Conservation (phyloP, 2,113 vertebrate species). For the Ctenodactylus gundi region DNA sequence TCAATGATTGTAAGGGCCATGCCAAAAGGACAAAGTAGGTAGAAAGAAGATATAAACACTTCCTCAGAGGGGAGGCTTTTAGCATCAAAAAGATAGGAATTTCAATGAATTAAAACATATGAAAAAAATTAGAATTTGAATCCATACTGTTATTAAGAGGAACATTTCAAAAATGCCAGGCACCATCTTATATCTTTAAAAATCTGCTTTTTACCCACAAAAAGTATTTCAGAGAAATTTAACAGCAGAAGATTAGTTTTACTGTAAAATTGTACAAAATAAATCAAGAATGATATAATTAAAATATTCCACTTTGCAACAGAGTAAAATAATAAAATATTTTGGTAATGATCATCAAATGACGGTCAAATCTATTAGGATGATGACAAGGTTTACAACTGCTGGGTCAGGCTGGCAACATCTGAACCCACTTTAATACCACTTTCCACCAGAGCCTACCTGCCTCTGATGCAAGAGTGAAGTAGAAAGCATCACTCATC, state of each 20-base stretch:
- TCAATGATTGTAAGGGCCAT: not conserved
- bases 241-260: not conserved
- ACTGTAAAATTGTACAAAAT: constrained; percentile 1
- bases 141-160: not conserved
- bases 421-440: not conserved
- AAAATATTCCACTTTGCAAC: not conserved
- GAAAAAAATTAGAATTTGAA: not conserved
- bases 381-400: not conserved
- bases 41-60: not conserved
- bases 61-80: not conserved
- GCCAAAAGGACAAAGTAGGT: not conserved
- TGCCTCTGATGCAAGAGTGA: not conserved
- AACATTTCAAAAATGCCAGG: not conserved
- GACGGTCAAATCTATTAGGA: not conserved
- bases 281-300: not conserved
- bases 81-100: not conserved
- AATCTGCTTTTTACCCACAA: not conserved
- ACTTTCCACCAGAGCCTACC: not conserved
- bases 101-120: not conserved
- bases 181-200: constrained; percentile 11
- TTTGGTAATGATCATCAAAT: not conserved
- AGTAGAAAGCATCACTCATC: not conserved
- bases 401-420: not conserved
- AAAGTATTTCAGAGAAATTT: not conserved
- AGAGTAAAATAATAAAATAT: not conserved